Conservation (phyloP, 2,888 invertebrate species). For the Mantis religiosa region DNA sequence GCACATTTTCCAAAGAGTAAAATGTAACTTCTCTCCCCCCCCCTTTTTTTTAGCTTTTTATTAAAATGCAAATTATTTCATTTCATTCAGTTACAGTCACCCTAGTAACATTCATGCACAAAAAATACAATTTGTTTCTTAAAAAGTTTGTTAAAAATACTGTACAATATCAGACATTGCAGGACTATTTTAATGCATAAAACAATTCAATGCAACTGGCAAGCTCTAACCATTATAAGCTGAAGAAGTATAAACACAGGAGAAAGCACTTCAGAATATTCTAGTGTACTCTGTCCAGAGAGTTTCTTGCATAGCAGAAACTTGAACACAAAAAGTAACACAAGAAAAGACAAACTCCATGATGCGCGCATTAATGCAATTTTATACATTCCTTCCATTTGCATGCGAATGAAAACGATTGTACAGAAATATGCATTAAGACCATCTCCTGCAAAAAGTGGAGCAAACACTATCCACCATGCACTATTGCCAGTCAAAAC, state of each 20-base stretch:
- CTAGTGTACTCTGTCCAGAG: constrained; percentile 73
- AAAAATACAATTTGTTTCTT: too few relatives aligned
- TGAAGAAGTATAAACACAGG: constrained; percentile 87
- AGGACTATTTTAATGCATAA: background rate
- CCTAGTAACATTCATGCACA: too few relatives aligned
- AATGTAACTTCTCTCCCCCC: too few relatives aligned
- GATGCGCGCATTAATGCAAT: constrained; percentile 74
- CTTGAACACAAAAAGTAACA: constrained; percentile 85
- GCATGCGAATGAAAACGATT: constrained; percentile 90
- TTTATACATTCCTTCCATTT: constrained; percentile 73
- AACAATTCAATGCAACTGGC: constrained; percentile 66
- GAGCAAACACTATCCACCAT: constrained; percentile 90
- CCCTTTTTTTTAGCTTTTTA: too few relatives aligned
- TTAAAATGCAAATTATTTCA: too few relatives aligned
- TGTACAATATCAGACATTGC: too few relatives aligned
- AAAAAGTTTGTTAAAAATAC: too few relatives aligned
- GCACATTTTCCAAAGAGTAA: too few relatives aligned
- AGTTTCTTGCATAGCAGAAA: constrained; percentile 85
- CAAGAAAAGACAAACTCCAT: constrained; percentile 79
- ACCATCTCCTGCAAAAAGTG: constrained; percentile 87
- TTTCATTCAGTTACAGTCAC: too few relatives aligned
- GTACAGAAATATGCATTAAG: constrained; percentile 92
- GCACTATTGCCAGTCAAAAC: constrained; percentile 33
- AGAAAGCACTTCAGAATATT: constrained; percentile 88
- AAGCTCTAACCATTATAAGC: constrained; percentile 86